Evolutionary conservation across 2,888 invertebrate genomes (phyloP), one percentile per base, ranked within the genome.

Genomic region (Graphium colonna): DNA sequence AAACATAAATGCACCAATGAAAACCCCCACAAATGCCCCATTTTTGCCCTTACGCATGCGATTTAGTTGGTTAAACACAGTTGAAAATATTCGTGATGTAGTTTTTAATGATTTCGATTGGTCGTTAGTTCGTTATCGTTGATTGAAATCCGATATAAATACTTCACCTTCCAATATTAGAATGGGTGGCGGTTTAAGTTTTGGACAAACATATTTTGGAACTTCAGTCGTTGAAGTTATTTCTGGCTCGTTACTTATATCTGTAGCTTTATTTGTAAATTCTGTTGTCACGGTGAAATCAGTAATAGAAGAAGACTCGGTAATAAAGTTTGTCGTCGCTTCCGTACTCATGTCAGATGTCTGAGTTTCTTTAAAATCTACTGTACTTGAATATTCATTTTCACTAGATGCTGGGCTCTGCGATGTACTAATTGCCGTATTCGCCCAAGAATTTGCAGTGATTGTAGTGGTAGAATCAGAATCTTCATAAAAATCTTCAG

Each of bases 121-220:
- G 75, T 65, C 58, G 79, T 88, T 88, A 88, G 85, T 87, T 71
- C 68, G 78, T 86, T 85, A 84, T 75, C 68, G 65, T 68, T 69
- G 69, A 72, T 75, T 65, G 64, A 75, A 76, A 68, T 75, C 67
- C 73, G 76, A 66, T 74, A 75, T 68, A 71, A 69, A 75, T 68
- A 81, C 87, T 91, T 92, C 93, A 96, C 96, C 96, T 96, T 96
- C 95, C 77, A 96, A 91, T 77, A 96, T 94, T 73, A 96, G 92
- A 87, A 96, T 95, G 79, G 94, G 92, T 86, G 92, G 91, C 77
- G 82, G 82, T 73, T 71, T 77, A 74, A 88, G 67, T 75, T 87
- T 86, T 70, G 88, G 89, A 69, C 89, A 89, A 63, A 81, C 67
- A 61, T 74, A 81, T 71, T 77, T 73, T 59, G 77, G 73, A 58